These are phyloP conservation scores for Sinelater perroti DNA, from an alignment of 2,888 invertebrate genomes.

Conservation along the genomic window DNA sequence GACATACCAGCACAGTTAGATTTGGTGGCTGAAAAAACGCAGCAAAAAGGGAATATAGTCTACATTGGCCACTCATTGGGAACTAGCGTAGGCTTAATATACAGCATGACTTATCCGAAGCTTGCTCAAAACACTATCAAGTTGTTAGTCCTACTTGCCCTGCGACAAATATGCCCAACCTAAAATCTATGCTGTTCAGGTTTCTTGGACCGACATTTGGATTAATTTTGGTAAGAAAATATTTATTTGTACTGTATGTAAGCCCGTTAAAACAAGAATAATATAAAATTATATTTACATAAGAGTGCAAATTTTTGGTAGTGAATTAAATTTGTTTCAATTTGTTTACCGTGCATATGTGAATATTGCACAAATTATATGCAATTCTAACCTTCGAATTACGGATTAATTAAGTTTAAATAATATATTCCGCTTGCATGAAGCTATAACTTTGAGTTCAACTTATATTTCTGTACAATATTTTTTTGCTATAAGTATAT, in stretches of 20 bases:
- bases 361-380: no score
- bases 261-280: background rate
- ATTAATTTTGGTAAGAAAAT: background rate
- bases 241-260: background rate
- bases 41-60: conserved; percentile 58
- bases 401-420: no score
- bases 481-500: no score
- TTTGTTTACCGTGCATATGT: no score
- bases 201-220: background rate
- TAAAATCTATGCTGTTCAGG: conserved; percentile 66
- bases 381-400: no score
- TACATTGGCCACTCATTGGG: conserved; percentile 94
- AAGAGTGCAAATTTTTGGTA: no score
- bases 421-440: no score
- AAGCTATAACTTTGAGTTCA: no score
- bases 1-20: conserved; percentile 55
- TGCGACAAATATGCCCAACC: conserved; percentile 55
- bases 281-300: no score
- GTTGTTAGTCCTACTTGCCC: conserved; percentile 73
- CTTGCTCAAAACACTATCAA: conserved; percentile 73
- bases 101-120: conserved; percentile 73
- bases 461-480: no score
- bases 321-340: no score
- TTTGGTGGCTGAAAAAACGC: conserved; percentile 49
- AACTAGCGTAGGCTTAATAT: conserved; percentile 75